A percentile compares a stretch with the other conserved stretches of the same genome.
Conservation (phyloP, 23 tunicate species). For the Phallusia fumigata region DNA sequence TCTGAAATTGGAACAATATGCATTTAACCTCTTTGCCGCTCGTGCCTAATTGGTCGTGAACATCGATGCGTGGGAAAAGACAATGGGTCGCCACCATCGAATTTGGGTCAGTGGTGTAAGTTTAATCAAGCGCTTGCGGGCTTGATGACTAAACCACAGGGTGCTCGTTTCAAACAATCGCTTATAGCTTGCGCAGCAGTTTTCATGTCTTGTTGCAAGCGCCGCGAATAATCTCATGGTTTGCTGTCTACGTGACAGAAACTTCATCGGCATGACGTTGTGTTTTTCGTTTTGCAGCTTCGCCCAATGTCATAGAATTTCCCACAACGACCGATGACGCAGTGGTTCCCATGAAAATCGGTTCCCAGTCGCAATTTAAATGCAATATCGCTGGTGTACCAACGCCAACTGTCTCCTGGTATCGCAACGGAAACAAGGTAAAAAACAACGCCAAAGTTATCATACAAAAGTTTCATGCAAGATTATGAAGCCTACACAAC, state of each 20-base stretch:
- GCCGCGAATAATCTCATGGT: background rate
- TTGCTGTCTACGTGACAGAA: background rate
- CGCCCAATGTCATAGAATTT: constrained; percentile 35
- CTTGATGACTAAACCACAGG: background rate
- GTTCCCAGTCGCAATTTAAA: constrained; percentile 21
- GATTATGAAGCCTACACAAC: background rate
- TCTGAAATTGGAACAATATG: background rate
- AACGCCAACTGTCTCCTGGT: constrained; percentile 57
- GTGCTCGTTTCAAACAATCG: background rate
- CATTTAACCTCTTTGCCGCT: constrained; percentile 2
- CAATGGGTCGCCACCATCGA: background rate
- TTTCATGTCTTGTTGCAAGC: background rate
- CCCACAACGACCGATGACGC: constrained; percentile 17
- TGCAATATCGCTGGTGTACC: constrained; percentile 66
- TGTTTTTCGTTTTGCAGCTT: constrained; percentile 32
- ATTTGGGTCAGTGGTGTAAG: background rate
- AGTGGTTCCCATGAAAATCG: constrained; percentile 24
- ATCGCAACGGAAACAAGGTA: constrained; percentile 35
- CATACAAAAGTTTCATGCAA: too few species aligned
- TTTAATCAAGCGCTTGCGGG: background rate
- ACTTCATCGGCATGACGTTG: background rate
- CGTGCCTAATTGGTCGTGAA: background rate
- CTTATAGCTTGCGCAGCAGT: background rate
- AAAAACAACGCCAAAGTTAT: too few species aligned
- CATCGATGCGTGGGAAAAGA: background rate